phyloP scores from a whole-genome alignment of 1,140 invertebrate species.

The Campodea augens region DNA sequence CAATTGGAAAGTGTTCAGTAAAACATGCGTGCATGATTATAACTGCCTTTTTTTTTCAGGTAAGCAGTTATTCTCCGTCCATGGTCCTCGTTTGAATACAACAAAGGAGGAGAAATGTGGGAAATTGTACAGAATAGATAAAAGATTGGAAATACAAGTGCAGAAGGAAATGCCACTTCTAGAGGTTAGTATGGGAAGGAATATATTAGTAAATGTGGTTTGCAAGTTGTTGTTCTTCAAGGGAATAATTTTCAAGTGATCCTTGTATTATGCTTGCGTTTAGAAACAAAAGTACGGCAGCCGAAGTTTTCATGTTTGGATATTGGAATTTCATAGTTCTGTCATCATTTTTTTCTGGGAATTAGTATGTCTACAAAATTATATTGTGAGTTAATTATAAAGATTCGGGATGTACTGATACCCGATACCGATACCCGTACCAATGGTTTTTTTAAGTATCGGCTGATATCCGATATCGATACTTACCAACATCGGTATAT shows the following conservation, averaged over 20 bases:
- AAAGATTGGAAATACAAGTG: slow-evolving; percentile 17
- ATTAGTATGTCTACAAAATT: too few relatives aligned
- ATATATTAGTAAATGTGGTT: background rate
- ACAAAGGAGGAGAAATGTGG: slow-evolving; percentile 15
- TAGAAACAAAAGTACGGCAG: background rate
- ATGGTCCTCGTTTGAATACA: slow-evolving; percentile 14
- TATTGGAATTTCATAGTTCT: slow-evolving; percentile 3
- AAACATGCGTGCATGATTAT: too few relatives aligned
- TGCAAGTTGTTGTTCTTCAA: background rate
- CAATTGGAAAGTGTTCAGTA: too few relatives aligned
- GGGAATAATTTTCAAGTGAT: background rate
- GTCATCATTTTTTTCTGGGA: slow-evolving; percentile 5
- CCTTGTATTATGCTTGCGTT: slow-evolving; percentile 1
- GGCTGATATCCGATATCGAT: too few relatives aligned
- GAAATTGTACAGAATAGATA: slow-evolving; percentile 16
- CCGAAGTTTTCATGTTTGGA: background rate
- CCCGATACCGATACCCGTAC: too few relatives aligned
- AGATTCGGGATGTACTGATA: too few relatives aligned
- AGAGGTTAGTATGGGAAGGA: slow-evolving; percentile 30
- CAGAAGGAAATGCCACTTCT: slow-evolving; percentile 33
- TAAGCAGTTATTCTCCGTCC: slow-evolving; percentile 13
- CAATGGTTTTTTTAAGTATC: too few relatives aligned
- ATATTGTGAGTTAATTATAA: too few relatives aligned
- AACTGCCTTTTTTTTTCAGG: slow-evolving; percentile 16
- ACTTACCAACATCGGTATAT: too few relatives aligned